phyloP scores from a whole-genome alignment of 2,888 invertebrate species.

The Hypolimnas misippus region DNA sequence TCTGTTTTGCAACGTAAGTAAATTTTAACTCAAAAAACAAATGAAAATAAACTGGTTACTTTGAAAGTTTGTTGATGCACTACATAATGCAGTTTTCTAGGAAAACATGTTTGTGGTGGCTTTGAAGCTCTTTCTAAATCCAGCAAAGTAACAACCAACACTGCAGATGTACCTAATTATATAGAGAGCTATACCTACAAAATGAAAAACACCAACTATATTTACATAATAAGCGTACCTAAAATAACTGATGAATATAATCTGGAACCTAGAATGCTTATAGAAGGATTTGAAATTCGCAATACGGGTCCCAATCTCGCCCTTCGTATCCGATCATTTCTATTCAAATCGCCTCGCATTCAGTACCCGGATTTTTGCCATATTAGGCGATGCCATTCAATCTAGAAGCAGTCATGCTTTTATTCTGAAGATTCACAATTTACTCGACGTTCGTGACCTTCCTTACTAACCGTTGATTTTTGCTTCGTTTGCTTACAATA shows the following conservation, averaged over 20 bases:
- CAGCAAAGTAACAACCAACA: not conserved
- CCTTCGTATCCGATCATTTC: conserved; percentile 1
- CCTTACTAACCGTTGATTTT: not conserved
- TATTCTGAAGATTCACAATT: conserved; percentile 6
- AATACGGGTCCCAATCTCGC: not conserved
- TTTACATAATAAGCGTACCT: not conserved
- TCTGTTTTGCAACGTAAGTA: no score
- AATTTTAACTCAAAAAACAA: no score
- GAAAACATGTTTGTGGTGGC: not conserved
- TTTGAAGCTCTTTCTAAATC: conserved; percentile 1
- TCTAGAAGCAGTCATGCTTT: not conserved
- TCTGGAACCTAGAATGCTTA: not conserved
- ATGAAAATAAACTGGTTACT: not conserved
- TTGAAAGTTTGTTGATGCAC: not conserved
- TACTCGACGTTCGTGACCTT: conserved; percentile 5
- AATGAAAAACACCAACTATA: not conserved
- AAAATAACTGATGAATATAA: not conserved
- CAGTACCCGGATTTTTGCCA: conserved; percentile 17
- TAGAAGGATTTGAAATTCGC: not conserved
- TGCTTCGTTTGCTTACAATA: not conserved
- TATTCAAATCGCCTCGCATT: conserved; percentile 17
- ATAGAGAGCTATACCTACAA: not conserved
- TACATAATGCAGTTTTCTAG: not conserved
- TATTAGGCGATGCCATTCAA: conserved; percentile 20
- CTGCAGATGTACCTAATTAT: not conserved